Evolutionary conservation across 2,113 vertebrate genomes (phyloP), one percentile per base, ranked within the genome.

Genomic region (Sorex araneus): DNA sequence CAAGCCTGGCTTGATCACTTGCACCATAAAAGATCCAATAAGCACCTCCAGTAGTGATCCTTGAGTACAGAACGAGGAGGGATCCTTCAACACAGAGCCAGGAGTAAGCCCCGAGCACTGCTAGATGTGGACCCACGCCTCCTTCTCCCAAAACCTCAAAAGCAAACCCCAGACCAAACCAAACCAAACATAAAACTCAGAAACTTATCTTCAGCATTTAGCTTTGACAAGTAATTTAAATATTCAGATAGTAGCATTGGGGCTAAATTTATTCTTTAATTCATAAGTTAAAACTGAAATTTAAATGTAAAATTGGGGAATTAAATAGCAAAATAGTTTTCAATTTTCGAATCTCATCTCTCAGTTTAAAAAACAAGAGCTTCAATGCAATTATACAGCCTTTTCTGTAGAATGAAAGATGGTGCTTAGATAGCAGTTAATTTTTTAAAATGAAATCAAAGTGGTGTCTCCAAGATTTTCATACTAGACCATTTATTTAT

Each of bases 391-490:
- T 30, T 54, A 50, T 70, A 71, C 4, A 67, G 15, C 73, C 27
- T 54, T 90, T 60, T 8, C 34, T 82, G 43, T 19, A 91, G 47
- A 94, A 81, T 67, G 81, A 25, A n/a, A 28, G 78, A 70, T 13
- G 45, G 27, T 71, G 25, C 43, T 87, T 27, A 66, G 30, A 54
- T 8, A 7, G 60, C n/a, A 67, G 9, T 45, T 60, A 79, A 30
- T 34, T 80, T 71, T 80, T 80, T 63, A 69, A 80, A 76, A 77
- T 64, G 76, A 86, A 91, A 90, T 60, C 70, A 76, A 82, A 90
- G 13, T 6, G n/a, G 67, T 7, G 40, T 34, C 23, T 67, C 30
- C 30, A 45, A 84, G 13, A 57, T 43, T 47, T 40, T 83, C 36
- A 34, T 25, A 45, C n/a, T 47, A 25, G n/a, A 34, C 36, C 19